A percentile compares a stretch with the other conserved stretches of the same genome.
Evolutionary conservation across 1,140 invertebrate genomes (phyloP).

Genomic region (Brachionus plicatilis): DNA sequence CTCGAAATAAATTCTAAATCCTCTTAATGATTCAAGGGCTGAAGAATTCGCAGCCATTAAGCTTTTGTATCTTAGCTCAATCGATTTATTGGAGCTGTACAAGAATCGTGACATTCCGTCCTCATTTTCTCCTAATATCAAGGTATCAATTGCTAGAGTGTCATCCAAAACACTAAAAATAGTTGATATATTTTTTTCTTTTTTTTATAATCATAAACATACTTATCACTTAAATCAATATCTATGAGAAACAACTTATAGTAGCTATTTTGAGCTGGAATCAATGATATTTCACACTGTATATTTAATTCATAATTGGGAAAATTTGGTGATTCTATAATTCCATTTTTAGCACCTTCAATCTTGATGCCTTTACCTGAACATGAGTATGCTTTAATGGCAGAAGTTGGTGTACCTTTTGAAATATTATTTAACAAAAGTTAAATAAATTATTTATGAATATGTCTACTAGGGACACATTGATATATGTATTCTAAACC

Average conservation of each 20-base stretch:
- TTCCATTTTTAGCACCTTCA: background rate
- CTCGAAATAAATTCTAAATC: slow-evolving; percentile 25
- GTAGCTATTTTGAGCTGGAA: background rate
- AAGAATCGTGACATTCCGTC: background rate
- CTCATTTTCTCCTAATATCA: slow-evolving; percentile 15
- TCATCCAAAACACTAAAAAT: background rate
- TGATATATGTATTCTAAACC: slow-evolving; percentile 12
- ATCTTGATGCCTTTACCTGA: background rate
- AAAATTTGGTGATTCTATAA: slow-evolving; percentile 33
- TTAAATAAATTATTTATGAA: too few species aligned
- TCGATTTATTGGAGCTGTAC: background rate
- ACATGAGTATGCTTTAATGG: background rate
- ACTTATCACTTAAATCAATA: background rate
- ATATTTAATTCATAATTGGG: background rate
- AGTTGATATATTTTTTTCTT: background rate
- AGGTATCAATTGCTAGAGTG: background rate
- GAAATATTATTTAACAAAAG: background rate
- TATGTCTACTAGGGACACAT: slow-evolving; percentile 30
- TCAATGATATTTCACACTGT: background rate
- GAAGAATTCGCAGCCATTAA: background rate
- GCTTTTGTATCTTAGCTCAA: slow-evolving; percentile 18
- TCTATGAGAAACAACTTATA: background rate
- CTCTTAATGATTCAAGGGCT: background rate
- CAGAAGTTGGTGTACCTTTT: background rate
- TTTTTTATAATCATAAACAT: background rate